Evolutionary conservation across 2,113 vertebrate genomes (phyloP).

Genomic region (Microcebus lehilahytsara): DNA sequence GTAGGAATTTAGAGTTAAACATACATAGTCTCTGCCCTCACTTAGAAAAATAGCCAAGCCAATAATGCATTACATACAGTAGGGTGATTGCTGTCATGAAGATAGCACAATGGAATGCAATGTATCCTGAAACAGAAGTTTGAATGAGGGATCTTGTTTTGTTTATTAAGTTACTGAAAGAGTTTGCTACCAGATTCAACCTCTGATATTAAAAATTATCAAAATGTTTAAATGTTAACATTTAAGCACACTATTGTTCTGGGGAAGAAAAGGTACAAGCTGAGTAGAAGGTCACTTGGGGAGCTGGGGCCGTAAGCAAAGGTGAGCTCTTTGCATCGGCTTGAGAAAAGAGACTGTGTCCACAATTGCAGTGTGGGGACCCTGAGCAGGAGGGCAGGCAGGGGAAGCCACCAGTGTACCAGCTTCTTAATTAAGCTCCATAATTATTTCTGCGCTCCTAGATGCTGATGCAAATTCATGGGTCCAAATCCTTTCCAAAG

Average conservation of each 20-base stretch:
- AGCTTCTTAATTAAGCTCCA: not conserved
- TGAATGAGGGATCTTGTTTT: not conserved
- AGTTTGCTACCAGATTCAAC: not conserved
- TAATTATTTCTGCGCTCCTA: not conserved
- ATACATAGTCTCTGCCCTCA: not conserved
- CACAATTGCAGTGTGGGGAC: not conserved
- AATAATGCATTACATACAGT: not conserved
- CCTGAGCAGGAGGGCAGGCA: not conserved
- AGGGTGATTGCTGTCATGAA: not conserved
- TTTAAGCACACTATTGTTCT: not conserved
- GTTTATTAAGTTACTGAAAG: not conserved
- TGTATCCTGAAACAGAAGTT: not conserved
- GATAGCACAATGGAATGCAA: not conserved
- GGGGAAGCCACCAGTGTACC: not conserved
- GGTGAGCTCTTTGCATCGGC: not conserved
- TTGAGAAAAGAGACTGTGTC: not conserved
- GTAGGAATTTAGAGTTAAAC: not conserved
- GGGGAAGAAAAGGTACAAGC: not conserved
- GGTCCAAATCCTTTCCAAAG: not conserved
- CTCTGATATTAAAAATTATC: not conserved
- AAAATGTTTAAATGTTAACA: not conserved
- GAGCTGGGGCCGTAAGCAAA: not conserved
- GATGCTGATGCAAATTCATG: not conserved
- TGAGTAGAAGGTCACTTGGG: not conserved
- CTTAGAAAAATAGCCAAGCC: not conserved